Conservation (phyloP, 2,888 invertebrate genomes). For the Biston betularia region DNA sequence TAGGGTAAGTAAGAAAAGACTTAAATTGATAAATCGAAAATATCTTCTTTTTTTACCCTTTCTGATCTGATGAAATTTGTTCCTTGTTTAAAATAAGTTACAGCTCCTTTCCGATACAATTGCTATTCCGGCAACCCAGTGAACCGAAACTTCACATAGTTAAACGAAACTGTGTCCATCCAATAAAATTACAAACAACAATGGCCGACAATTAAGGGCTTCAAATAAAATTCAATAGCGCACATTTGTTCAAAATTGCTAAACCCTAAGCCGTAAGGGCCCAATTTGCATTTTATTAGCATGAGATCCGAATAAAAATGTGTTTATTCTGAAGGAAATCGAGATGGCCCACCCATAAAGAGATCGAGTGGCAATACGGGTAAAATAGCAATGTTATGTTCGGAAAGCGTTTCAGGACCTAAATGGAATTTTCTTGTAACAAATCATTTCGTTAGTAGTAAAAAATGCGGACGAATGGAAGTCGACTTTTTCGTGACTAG, state of each 20-base stretch:
- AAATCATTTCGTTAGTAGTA: constrained; percentile 40
- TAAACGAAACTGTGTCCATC: constrained; percentile 46
- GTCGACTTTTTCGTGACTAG: constrained; percentile 6
- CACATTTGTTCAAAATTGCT: constrained; percentile 80
- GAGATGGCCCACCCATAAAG: constrained; percentile 71
- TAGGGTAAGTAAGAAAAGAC: too few species aligned
- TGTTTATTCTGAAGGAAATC: constrained; percentile 79
- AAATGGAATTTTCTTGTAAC: constrained; percentile 58
- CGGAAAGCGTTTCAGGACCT: constrained; percentile 59
- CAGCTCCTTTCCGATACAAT: constrained; percentile 26
- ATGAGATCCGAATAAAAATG: constrained; percentile 81
- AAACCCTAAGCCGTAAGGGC: constrained; percentile 78
- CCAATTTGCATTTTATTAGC: constrained; percentile 83
- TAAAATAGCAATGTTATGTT: constrained; percentile 65
- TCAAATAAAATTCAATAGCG: constrained; percentile 79
- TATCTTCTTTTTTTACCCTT: too few species aligned
- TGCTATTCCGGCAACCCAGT: constrained; percentile 41
- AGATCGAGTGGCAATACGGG: constrained; percentile 71
- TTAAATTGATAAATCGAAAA: too few species aligned
- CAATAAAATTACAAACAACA: constrained; percentile 56
- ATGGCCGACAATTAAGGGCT: constrained; percentile 72
- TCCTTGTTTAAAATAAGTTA: background rate
- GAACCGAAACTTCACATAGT: constrained; percentile 44
- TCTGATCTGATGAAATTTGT: too few species aligned
- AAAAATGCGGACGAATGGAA: constrained; percentile 25